Evolutionary conservation across 2,797 vertebrate genomes (phyloP).

Genomic region (Anomalospiza imberbis): DNA sequence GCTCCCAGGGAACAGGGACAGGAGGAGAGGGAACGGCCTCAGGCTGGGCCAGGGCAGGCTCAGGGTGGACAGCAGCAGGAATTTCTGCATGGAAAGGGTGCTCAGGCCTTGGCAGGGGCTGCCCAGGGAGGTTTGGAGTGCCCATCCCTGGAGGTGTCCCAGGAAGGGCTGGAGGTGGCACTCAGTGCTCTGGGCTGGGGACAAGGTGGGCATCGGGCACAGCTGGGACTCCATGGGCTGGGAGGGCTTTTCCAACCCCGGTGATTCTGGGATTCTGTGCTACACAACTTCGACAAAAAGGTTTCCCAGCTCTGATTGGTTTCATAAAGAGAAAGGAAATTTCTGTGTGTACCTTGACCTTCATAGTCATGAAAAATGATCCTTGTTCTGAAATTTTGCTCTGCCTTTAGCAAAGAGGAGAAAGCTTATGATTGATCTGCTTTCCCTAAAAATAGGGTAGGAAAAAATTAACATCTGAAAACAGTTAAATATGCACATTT

Average conservation of each 20-base stretch:
- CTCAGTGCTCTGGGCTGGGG: neutral
- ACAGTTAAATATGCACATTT: neutral
- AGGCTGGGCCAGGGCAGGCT: neutral
- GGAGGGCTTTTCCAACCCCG: accelerated
- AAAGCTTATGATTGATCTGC: neutral
- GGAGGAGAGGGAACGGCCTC: too few relatives aligned
- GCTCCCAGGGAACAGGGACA: neutral
- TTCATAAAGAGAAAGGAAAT: neutral
- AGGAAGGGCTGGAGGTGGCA: neutral
- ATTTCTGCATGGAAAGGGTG: neutral
- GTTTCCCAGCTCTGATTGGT: neutral
- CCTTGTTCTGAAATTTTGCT: neutral
- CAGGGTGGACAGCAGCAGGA: neutral
- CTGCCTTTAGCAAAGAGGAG: neutral
- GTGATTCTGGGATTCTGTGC: accelerated
- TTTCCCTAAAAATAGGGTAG: neutral
- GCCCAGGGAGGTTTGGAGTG: neutral
- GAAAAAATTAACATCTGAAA: neutral
- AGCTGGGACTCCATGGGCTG: accelerated
- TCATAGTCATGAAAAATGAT: neutral
- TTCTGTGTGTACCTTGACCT: neutral
- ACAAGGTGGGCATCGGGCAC: neutral
- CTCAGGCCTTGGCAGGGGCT: neutral
- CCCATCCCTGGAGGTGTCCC: neutral
- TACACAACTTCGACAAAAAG: neutral